Evolutionary conservation across 1,140 invertebrate genomes (phyloP).

Genomic region (Steinernema khuongi): DNA sequence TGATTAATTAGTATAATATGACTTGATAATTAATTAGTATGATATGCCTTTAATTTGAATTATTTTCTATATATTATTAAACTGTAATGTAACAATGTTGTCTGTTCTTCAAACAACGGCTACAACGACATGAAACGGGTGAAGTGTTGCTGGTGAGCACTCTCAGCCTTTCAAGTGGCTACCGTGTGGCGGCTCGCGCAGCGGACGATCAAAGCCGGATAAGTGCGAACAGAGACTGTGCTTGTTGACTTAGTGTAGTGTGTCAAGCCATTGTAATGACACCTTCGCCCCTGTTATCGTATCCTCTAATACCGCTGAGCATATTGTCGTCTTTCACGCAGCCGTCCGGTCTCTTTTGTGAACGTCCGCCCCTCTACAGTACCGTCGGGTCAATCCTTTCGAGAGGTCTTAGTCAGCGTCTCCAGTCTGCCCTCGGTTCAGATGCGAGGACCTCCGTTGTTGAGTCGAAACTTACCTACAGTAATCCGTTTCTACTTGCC

Average conservation of each 20-base stretch:
- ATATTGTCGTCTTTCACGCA: not conserved
- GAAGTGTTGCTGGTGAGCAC: not conserved
- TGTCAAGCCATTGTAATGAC: slow-evolving; percentile 13
- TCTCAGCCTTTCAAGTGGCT: slow-evolving; percentile 1
- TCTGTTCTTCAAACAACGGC: too few species aligned
- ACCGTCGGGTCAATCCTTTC: not conserved
- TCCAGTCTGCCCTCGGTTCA: too few species aligned
- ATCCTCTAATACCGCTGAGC: slow-evolving; percentile 11
- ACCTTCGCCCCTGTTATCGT: slow-evolving; percentile 10
- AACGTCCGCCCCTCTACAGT: slow-evolving; percentile 3
- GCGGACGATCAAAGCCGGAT: slow-evolving; percentile 16
- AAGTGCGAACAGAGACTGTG: slow-evolving; percentile 8
- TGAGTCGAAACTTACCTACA: too few species aligned
- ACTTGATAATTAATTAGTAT: too few species aligned
- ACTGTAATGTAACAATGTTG: too few species aligned
- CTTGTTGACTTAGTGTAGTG: slow-evolving; percentile 16
- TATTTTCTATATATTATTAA: too few species aligned
- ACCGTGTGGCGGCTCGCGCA: slow-evolving; percentile 2
- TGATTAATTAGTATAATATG: too few species aligned
- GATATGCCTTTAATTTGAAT: too few species aligned
- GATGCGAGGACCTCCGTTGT: too few species aligned
- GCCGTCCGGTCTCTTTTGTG: not conserved
- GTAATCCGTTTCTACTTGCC: too few species aligned
- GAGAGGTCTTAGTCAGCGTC: not conserved
- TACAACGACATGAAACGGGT: not conserved